These are phyloP conservation scores for Drosophila austrosaltans DNA, from an alignment of 2,888 invertebrate genomes.

Conservation along the genomic window DNA sequence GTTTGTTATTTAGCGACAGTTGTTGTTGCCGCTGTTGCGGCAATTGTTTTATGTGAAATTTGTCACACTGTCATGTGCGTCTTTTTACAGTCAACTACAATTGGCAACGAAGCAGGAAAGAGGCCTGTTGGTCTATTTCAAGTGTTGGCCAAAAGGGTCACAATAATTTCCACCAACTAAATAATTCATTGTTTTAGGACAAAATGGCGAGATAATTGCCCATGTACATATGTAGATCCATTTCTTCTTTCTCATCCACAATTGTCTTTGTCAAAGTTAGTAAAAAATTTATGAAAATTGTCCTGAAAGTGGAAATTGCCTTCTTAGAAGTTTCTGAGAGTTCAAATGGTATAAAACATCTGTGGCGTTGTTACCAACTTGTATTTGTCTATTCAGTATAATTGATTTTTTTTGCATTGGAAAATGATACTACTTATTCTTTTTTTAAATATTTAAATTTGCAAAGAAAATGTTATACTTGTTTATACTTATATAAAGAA, in stretches of 20 bases:
- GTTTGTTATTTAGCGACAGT: conserved; percentile 78
- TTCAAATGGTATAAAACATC: conserved; percentile 24
- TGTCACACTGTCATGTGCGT: conserved; percentile 77
- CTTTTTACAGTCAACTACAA: conserved; percentile 35
- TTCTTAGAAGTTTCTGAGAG: conserved; percentile 21
- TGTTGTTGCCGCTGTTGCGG: conserved; percentile 46
- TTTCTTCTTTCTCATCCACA: neutral
- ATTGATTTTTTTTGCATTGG: no score
- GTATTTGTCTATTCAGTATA: neutral
- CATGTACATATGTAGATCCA: neutral
- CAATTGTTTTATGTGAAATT: conserved; percentile 78
- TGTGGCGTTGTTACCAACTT: neutral
- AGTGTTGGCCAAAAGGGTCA: conserved; percentile 7
- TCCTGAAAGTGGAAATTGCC: conserved; percentile 21
- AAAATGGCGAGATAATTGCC: conserved; percentile 74
- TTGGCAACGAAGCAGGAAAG: conserved; percentile 1
- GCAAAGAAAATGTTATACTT: no score
- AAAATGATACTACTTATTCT: no score
- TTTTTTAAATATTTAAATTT: no score
- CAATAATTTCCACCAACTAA: conserved; percentile 59
- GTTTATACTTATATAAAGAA: no score
- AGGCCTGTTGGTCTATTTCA: neutral
- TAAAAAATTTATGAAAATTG: conserved; percentile 34
- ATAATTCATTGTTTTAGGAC: conserved; percentile 66
- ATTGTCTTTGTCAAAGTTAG: conserved; percentile 7